These are phyloP conservation scores for Pseudomugil tenellus DNA, from an alignment of 2,797 vertebrate genomes.

Conservation along the genomic window DNA sequence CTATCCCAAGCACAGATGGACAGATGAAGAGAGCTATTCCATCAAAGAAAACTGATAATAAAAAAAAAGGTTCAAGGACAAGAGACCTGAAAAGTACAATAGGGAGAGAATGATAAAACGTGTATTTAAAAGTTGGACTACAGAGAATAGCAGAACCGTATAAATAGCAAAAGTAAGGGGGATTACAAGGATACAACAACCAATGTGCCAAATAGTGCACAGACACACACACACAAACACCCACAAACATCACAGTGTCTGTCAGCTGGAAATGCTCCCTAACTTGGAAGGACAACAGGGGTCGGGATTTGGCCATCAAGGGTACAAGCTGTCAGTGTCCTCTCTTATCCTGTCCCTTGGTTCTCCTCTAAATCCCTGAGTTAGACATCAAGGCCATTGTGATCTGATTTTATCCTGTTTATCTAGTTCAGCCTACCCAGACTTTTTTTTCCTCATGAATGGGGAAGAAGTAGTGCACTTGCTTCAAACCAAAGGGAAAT, in stretches of 20 bases:
- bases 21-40: slow-evolving; percentile 25
- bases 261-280: slow-evolving; percentile 73
- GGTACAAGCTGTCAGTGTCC: slow-evolving; percentile 81
- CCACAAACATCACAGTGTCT: slow-evolving; percentile 59
- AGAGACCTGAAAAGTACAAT: slow-evolving; percentile 24
- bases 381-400: slow-evolving; percentile 76
- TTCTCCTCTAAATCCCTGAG: slow-evolving; percentile 68
- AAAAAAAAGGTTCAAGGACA: slow-evolving; percentile 26
- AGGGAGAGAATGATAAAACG: slow-evolving; percentile 24
- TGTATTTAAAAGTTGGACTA: slow-evolving; percentile 27
- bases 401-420: slow-evolving; percentile 75
- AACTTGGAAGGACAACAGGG: slow-evolving; percentile 84
- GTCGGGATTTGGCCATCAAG: slow-evolving; percentile 81
- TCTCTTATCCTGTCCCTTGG: slow-evolving; percentile 70
- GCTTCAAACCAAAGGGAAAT: slow-evolving; percentile 11
- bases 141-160: slow-evolving; percentile 19
- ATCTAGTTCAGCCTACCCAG: slow-evolving; percentile 64
- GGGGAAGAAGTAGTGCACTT: slow-evolving; percentile 27
- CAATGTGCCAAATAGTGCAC: slow-evolving; percentile 47
- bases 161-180: slow-evolving; percentile 32
- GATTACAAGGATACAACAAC: slow-evolving; percentile 40
- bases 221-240: not conserved
- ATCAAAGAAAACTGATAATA: slow-evolving; percentile 19
- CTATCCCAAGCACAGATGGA: slow-evolving; percentile 33
- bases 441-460: slow-evolving; percentile 24